These are phyloP conservation scores for Phengaris alcon DNA, from an alignment of 2,888 invertebrate species.

Conservation along the genomic window DNA sequence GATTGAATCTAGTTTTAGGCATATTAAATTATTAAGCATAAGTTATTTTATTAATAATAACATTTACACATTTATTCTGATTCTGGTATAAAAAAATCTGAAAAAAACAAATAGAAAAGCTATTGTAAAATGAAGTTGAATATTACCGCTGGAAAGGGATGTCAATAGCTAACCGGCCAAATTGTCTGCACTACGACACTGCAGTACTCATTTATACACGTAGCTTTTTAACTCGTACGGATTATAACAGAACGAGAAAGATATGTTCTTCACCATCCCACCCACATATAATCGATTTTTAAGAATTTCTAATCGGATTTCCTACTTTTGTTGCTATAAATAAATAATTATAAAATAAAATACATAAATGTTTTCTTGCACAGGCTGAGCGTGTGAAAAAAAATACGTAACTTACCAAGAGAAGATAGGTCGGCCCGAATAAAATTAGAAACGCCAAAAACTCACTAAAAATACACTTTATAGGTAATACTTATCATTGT, in stretches of 20 bases:
- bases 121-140: slow-evolving; percentile 35
- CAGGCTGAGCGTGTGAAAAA: slow-evolving; percentile 42
- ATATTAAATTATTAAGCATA: background rate
- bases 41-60: background rate
- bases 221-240: slow-evolving; percentile 61
- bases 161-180: slow-evolving; percentile 53
- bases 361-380: background rate
- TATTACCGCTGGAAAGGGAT: slow-evolving; percentile 39
- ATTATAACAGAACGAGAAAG: slow-evolving; percentile 61
- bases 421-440: slow-evolving; percentile 65
- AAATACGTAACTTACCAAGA: slow-evolving; percentile 64
- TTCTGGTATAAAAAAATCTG: background rate
- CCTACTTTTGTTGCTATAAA: slow-evolving; percentile 19
- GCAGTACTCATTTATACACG: slow-evolving; percentile 57
- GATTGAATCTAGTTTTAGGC: background rate
- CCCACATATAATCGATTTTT: slow-evolving; percentile 78
- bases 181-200: slow-evolving; percentile 49
- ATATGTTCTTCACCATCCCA: slow-evolving; percentile 58
- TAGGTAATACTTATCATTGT: slow-evolving; percentile 49
- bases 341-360: slow-evolving; percentile 16
- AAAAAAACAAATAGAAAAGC: slow-evolving; percentile 31
- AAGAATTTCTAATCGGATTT: slow-evolving; percentile 49
- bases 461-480: slow-evolving; percentile 68
- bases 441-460: slow-evolving; percentile 73
- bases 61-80: background rate